Base-by-base conservation (phyloP, 2,797 vertebrate species). In the Megaceryle alcyon region DNA sequence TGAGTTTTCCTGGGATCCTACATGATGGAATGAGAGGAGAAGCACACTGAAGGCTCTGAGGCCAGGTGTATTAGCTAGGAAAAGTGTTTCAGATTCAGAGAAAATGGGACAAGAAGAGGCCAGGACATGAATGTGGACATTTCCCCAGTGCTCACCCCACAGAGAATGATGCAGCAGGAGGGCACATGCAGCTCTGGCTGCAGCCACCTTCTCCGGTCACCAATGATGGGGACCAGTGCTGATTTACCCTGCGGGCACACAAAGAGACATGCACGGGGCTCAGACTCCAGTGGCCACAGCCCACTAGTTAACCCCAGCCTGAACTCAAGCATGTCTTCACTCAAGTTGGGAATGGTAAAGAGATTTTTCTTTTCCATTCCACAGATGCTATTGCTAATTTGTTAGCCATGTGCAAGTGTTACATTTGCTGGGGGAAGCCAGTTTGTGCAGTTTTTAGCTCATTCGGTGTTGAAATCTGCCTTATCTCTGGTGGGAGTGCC, bases 401-500 rank as follows among this genome's bases (percentile, higher is more conserved):
- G 66, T 85, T 82, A 84, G 81, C 56, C 0, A 0, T 8, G 60
- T 71, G 60, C 61, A 75, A 80, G 53, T 19, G 61, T 35, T 64
- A 37, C 10, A 10, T 56, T 96, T 82, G 41, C 49, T 75, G 53
- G 57, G 15, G 53, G 61, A 83, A 97, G 76, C 37, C 63, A 80
- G 46, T 86, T 76, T 85, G 57, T 75, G 70, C 63, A 46, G 53
- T 64, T 89, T 87, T 87, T 68, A 87, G 71, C 65, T 89, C 64
- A 8, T 43, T 68, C 26, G 13, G 57, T 57, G 81, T 23, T 79
- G 78, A 84, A 46, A 51, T 63, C 86, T 95, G 78, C 44, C 26
- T 91, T 89, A 80, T 92, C 73, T 96, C 89, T 82, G 64, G 80
- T 57, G 48, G 51, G 81, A 89, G 35, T 26, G 48, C 66, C 54